Evolutionary conservation across 2,113 vertebrate genomes (phyloP).

Genomic region (Henicopernis longicauda): DNA sequence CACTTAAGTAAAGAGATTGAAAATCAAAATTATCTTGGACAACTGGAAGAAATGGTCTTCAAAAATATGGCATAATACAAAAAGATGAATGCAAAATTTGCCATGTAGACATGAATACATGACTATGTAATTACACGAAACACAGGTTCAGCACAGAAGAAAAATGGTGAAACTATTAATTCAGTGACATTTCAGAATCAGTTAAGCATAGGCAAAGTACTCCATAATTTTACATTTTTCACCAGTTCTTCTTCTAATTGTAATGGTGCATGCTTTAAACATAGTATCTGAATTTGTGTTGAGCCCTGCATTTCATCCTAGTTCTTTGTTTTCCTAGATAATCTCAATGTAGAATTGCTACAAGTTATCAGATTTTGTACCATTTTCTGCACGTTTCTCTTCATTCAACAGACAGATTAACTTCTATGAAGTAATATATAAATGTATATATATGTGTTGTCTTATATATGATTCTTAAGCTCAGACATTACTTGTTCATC

Average conservation of each 20-base stretch:
- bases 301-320: neutral
- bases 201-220: neutral
- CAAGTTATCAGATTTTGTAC: neutral
- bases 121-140: neutral
- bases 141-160: neutral
- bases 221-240: neutral
- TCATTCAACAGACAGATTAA: neutral
- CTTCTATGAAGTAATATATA: neutral
- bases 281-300: neutral
- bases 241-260: neutral
- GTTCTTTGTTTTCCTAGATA: neutral
- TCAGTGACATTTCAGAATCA: neutral
- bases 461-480: neutral
- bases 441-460: neutral
- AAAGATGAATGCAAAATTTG: neutral
- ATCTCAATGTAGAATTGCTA: neutral
- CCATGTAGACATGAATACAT: neutral
- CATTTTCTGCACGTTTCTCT: neutral
- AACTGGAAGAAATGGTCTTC: neutral
- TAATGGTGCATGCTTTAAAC: neutral
- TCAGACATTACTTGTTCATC: neutral
- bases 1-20: neutral
- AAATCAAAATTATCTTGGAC: neutral
- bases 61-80: neutral
- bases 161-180: neutral